These are phyloP conservation scores for Eubasilissa splendida DNA, from an alignment of 2,888 invertebrate species.

Conservation along the genomic window DNA sequence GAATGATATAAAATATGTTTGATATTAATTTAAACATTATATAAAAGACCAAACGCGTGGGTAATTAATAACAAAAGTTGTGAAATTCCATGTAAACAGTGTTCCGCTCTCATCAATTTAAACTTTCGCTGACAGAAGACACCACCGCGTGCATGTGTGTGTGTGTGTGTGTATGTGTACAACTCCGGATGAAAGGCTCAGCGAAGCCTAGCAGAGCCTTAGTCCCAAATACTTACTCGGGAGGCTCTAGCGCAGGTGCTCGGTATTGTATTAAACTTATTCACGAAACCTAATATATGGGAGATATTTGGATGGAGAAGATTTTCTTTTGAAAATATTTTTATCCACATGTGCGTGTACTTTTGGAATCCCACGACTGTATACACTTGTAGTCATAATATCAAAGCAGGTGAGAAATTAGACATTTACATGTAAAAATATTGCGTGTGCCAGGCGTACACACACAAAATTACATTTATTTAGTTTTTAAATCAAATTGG, in stretches of 20 bases:
- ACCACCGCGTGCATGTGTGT: background rate
- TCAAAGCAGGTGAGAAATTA: too few relatives aligned
- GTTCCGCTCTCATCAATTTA: conserved; percentile 49
- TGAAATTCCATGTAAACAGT: conserved; percentile 37
- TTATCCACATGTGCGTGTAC: background rate
- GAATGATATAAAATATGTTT: too few relatives aligned
- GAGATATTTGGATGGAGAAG: conserved; percentile 1
- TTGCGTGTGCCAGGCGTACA: too few relatives aligned
- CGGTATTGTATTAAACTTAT: conserved; percentile 30
- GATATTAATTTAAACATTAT: background rate
- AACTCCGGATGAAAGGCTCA: conserved; percentile 21
- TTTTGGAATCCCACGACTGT: too few relatives aligned
- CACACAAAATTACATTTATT: too few relatives aligned
- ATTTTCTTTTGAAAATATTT: conserved; percentile 26
- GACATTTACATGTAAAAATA: too few relatives aligned
- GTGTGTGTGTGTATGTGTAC: too few relatives aligned
- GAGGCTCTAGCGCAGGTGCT: conserved; percentile 16
- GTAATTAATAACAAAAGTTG: conserved; percentile 44
- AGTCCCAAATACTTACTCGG: conserved; percentile 5
- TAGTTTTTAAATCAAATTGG: too few relatives aligned
- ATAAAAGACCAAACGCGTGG: conserved; percentile 7
- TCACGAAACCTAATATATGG: conserved; percentile 11
- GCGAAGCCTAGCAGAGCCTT: conserved; percentile 8
- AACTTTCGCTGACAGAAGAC: conserved; percentile 46
- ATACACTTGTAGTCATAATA: too few relatives aligned